Base-by-base conservation (phyloP, 2,888 invertebrate species). In the Operophtera brumata region DNA sequence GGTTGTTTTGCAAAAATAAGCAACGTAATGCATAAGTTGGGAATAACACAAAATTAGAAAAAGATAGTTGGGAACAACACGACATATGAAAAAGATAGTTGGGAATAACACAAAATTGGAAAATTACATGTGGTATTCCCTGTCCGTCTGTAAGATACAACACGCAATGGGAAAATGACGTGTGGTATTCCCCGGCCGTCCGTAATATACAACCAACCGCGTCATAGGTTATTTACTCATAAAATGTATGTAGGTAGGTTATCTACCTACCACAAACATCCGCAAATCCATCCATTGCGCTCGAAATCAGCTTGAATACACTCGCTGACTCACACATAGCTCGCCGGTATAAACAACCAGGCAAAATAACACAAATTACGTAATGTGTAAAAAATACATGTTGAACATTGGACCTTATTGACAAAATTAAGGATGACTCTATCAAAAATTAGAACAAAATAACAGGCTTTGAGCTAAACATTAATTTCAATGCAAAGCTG, bases 111-210 rank as follows among this genome's bases (percentile, higher is more conserved):
- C 37, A 20, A n/a, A n/a, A n/a, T n/a, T n/a, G n/a, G n/a, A n/a
- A 20, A 20, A 20, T 20, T 20, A 4, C 20, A 20, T 20, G 4
- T 3, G 20, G 20, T 47, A 26, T n/a, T n/a, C n/a, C n/a, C n/a
- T n/a, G n/a, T n/a, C n/a, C n/a, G n/a, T n/a, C n/a, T n/a, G 40
- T 44, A 11, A 26, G 28, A 25, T 32, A 46, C 54, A 56, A 55
- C 39, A 37, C 14, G 44, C 47, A 44, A 14, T 20, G 20, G 20
- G 47, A 44, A 62, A 57, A 49, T 34, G 80, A 81, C 79, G 66
- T 40, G 73, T 67, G 82, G 86, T 82, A 82, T 82, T 86, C 76
- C 86, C 86, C 82, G 54, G 59, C 44, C 9, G 25, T 59, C 44
- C n/a, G 25, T 45, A 40, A 62, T 62, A 64, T 65, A 36, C 60